A percentile compares a stretch with the other conserved stretches of the same genome.
Evolutionary conservation across 2,888 invertebrate species (phyloP).

Genomic region (Choreutis nemorana): DNA sequence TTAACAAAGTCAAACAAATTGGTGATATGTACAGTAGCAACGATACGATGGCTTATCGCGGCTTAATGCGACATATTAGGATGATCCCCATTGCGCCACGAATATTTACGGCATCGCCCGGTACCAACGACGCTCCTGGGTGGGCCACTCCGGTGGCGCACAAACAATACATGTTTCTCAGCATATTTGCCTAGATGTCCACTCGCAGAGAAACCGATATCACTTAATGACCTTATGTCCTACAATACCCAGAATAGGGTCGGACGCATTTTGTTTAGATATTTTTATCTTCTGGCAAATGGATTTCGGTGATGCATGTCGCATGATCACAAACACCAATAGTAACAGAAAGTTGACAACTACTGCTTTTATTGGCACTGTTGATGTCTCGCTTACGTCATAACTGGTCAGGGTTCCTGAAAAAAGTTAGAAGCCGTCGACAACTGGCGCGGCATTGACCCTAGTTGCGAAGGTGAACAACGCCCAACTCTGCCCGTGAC

Average conservation of each 20-base stretch:
- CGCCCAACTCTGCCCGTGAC: constrained; percentile 10
- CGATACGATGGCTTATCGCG: constrained; percentile 33
- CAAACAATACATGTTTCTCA: constrained; percentile 41
- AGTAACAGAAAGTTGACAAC: too few relatives aligned
- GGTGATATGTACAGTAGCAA: too few relatives aligned
- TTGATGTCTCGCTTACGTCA: constrained; percentile 31
- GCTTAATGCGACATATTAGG: constrained; percentile 28
- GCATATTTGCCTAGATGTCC: too few relatives aligned
- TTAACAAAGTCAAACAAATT: constrained; percentile 27
- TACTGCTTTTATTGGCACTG: constrained; percentile 14
- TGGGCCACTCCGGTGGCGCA: constrained; percentile 32
- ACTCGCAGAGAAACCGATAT: too few relatives aligned
- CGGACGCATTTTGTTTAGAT: too few relatives aligned
- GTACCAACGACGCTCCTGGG: constrained; percentile 32
- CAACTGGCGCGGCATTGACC: constrained; percentile 30
- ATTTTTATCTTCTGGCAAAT: too few relatives aligned
- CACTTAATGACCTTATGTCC: too few relatives aligned
- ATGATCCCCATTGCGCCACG: constrained; percentile 49
- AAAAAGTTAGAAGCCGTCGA: constrained; percentile 26
- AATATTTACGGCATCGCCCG: constrained; percentile 43
- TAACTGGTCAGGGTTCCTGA: constrained; percentile 44
- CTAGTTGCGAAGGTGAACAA: constrained; percentile 22
- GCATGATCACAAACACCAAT: too few relatives aligned
- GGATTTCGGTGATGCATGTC: too few relatives aligned
- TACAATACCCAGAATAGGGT: too few relatives aligned